These are phyloP conservation scores for Drosophila mulleri DNA, from an alignment of 2,888 invertebrate genomes.

Conservation along the genomic window DNA sequence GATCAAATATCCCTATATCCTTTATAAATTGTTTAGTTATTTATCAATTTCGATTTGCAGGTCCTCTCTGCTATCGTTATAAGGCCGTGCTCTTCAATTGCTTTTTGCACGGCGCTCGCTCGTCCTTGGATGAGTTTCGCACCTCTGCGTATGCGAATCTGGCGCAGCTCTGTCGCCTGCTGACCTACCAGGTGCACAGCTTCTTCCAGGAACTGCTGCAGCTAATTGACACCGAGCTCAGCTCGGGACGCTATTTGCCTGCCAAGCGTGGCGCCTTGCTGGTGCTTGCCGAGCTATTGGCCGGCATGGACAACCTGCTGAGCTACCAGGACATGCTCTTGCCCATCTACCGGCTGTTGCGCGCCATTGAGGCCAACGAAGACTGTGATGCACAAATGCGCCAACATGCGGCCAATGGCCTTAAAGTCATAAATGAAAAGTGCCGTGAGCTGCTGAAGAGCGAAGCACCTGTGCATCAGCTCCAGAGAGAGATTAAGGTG, in stretches of 20 bases:
- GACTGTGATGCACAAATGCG: slow-evolving; percentile 79
- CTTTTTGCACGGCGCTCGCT: slow-evolving; percentile 82
- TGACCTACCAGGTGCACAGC: slow-evolving; percentile 83
- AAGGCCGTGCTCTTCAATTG: slow-evolving; percentile 82
- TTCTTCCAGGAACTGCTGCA: slow-evolving; percentile 83
- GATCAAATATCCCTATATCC: background rate
- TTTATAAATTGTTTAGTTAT: background rate
- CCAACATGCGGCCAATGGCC: slow-evolving; percentile 83
- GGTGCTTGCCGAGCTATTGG: slow-evolving; percentile 82
- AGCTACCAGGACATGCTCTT: slow-evolving; percentile 83
- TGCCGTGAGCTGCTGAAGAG: slow-evolving; percentile 76
- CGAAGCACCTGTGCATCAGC: slow-evolving; percentile 59
- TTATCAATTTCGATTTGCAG: slow-evolving; percentile 48
- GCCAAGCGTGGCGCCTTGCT: slow-evolving; percentile 83
- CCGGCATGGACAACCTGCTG: slow-evolving; percentile 83
- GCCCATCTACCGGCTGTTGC: slow-evolving; percentile 83
- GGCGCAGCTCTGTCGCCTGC: slow-evolving; percentile 81
- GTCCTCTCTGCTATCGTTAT: slow-evolving; percentile 82
- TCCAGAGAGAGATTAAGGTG: slow-evolving; percentile 82
- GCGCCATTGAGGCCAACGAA: slow-evolving; percentile 73
- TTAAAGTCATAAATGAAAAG: slow-evolving; percentile 80
- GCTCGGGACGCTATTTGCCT: slow-evolving; percentile 81
- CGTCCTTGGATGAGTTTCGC: slow-evolving; percentile 81
- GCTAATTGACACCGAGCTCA: slow-evolving; percentile 78
- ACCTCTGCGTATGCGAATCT: slow-evolving; percentile 84